Conservation (phyloP, 2,888 invertebrate genomes). For the Rutpela maculata region DNA sequence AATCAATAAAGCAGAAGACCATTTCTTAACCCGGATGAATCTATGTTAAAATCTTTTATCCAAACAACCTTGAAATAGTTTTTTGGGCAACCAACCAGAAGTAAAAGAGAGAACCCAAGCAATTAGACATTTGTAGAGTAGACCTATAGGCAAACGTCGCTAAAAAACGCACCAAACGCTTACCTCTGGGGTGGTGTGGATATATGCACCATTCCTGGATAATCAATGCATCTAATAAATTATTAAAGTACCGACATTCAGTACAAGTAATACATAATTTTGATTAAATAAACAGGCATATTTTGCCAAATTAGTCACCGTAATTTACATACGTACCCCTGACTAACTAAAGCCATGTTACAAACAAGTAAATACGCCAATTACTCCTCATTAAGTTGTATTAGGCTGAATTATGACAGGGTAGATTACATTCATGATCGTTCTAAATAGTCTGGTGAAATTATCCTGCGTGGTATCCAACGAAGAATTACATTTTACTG, state of each 20-base stretch:
- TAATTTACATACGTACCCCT: background rate
- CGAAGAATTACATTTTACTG: background rate
- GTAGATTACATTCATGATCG: constrained; percentile 12
- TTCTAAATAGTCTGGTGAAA: constrained; percentile 6
- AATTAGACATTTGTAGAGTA: no score
- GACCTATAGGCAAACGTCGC: no score
- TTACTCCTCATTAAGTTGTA: constrained; percentile 22
- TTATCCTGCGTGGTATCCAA: background rate
- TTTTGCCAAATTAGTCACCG: background rate
- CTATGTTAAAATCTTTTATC: no score
- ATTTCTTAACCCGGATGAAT: no score
- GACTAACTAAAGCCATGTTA: constrained; percentile 8
- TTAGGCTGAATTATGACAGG: background rate
- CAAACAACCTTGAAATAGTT: no score
- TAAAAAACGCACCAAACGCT: no score
- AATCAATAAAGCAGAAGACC: no score
- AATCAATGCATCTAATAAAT: no score
- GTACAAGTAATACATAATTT: background rate
- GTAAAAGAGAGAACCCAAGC: no score
- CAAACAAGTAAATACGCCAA: constrained; percentile 24
- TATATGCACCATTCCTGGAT: no score
- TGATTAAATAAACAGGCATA: background rate
- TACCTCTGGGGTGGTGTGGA: no score
- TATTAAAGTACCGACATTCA: background rate
- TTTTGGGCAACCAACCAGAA: no score